A percentile compares a stretch with the other conserved stretches of the same genome.
These are phyloP conservation scores for Lampris incognitus DNA, from an alignment of 2,113 vertebrate genomes.

Conservation along the genomic window DNA sequence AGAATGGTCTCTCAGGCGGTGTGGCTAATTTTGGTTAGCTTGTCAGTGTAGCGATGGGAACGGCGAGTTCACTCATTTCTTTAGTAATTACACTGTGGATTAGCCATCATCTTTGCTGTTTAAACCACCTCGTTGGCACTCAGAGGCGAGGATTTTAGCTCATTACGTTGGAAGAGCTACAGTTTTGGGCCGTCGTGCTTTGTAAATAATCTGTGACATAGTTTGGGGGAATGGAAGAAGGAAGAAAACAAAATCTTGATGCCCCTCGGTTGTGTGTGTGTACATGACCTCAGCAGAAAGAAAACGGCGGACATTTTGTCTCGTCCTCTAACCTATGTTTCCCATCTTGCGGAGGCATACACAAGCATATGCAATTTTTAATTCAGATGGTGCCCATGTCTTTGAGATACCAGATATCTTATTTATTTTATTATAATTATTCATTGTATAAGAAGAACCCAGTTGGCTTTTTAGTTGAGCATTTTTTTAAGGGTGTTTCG, in stretches of 20 bases:
- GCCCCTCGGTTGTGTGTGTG: slow-evolving; percentile 44
- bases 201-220: slow-evolving; percentile 71
- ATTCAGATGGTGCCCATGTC: slow-evolving; percentile 87
- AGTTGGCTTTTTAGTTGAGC: slow-evolving; percentile 69
- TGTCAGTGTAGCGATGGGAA: slow-evolving; percentile 24
- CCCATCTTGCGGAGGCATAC: slow-evolving; percentile 55
- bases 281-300: slow-evolving; percentile 13
- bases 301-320: slow-evolving; percentile 34
- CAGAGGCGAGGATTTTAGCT: slow-evolving; percentile 15
- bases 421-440: slow-evolving; percentile 93
- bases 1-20: background rate
- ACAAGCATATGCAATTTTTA: slow-evolving; percentile 82
- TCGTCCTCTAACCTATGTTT: slow-evolving; percentile 40
- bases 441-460: slow-evolving; percentile 84
- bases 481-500: slow-evolving; percentile 49
- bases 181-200: slow-evolving; percentile 46
- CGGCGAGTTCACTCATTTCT: slow-evolving; percentile 30
- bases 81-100: slow-evolving; percentile 47
- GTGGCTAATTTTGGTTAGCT: background rate
- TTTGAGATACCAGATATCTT: slow-evolving; percentile 83
- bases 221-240: slow-evolving; percentile 46
- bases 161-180: slow-evolving; percentile 29
- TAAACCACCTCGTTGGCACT: slow-evolving; percentile 7
- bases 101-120: slow-evolving; percentile 14
- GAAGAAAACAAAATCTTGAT: slow-evolving; percentile 17